Base-by-base conservation (phyloP, 2,797 vertebrate species). In the Poecilia picta region DNA sequence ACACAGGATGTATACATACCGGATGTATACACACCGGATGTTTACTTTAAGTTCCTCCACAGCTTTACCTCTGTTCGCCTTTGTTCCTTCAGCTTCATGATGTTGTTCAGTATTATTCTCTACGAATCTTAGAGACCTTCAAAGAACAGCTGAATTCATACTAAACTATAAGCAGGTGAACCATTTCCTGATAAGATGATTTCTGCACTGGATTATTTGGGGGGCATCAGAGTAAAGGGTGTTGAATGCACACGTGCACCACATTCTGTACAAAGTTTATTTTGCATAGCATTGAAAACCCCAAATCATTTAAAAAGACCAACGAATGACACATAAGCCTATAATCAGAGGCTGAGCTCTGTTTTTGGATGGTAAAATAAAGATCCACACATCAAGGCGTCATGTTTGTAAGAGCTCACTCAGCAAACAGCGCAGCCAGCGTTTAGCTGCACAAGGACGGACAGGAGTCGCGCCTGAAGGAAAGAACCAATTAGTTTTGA, bases 401-500 rank as follows among this genome's bases (percentile, higher is more conserved):
- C 28, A 36, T 73, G 71, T 81, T 82, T 83, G 75, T 70, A 80
- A 71, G 41, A 71, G 72, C 53, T 75, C 73, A 62, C 59, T 83
- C 80, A 77, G 77, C 57, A 59, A 75, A 78, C 74, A 81, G 79
- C 5, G 4, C n/a, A 62, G 78, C 71, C 47, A 28, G 36, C n/a
- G 73, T 85, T 85, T 80, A 86, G 76, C 81, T 68, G 47, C 75
- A 75, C 0, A 47, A 81, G 75, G 31, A 41, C 82, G 86, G 80
- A 85, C 85, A 73, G 82, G 76, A 81, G 82, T 45, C 0, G 0
- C 77, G 78, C 85, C 81, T 88, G 79, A 75, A 79, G 85, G 86
- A 89, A 78, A 84, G 79, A 86, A 90, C 80, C 90, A 93, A 95
- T 95, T 95, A 93, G 88, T 85, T 84, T 72, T 39, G 78, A 86